Conservation (phyloP, 2,797 vertebrate genomes). For the Podarcis lilfordi region DNA sequence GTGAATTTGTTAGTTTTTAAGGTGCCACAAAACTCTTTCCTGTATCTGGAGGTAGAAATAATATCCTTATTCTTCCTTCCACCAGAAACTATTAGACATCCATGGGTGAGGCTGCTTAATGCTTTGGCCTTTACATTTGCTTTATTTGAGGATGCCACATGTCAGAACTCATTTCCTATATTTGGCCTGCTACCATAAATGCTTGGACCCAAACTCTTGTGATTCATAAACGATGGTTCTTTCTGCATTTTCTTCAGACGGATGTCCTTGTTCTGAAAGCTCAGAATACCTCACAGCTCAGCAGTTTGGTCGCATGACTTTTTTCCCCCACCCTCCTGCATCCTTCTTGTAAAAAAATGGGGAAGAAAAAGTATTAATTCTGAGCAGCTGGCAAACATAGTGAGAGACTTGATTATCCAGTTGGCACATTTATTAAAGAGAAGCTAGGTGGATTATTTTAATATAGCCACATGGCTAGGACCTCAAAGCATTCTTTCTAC, state of each 20-base stretch:
- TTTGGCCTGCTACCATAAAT: neutral
- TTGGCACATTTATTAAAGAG: constrained; percentile 23
- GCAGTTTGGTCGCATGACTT: neutral
- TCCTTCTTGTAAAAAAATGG: constrained; percentile 18
- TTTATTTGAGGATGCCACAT: neutral
- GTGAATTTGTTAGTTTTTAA: too few relatives aligned
- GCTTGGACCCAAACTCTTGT: neutral
- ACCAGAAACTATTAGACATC: neutral
- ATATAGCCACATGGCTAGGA: constrained; percentile 1
- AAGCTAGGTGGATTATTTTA: constrained; percentile 22
- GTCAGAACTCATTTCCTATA: neutral
- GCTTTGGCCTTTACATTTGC: neutral
- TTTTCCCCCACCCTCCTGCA: neutral
- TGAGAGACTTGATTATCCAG: constrained; percentile 26
- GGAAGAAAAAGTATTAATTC: constrained; percentile 17
- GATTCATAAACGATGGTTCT: constrained; percentile 27
- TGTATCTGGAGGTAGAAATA: neutral
- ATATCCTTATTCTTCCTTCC: neutral
- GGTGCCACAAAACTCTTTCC: too few relatives aligned
- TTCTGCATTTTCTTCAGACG: constrained; percentile 18
- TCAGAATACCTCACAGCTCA: neutral
- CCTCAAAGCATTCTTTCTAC: constrained; percentile 1
- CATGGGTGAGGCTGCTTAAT: neutral
- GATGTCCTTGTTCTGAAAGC: constrained; percentile 7
- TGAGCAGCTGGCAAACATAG: neutral